phyloP scores from a whole-genome alignment of 2,888 invertebrate species.

The Pristionchus exspectatus region DNA sequence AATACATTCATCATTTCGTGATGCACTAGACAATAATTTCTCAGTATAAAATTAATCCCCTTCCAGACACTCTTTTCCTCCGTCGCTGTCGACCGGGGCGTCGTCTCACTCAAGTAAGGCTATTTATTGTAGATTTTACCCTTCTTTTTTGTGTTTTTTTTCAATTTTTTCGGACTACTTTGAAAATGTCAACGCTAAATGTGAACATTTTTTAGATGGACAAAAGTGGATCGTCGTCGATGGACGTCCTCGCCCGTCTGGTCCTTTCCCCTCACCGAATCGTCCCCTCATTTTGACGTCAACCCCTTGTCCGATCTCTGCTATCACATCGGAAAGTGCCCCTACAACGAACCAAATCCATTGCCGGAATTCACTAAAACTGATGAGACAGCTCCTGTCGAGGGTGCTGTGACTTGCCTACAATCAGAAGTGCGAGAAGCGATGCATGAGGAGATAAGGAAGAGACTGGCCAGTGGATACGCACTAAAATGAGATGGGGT shows the following conservation, averaged over 20 bases:
- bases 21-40: too few species aligned
- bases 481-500: background rate
- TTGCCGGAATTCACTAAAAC: background rate
- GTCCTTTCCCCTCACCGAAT: slow-evolving; percentile 44
- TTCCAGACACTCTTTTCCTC: slow-evolving; percentile 26
- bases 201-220: background rate
- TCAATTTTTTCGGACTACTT: too few species aligned
- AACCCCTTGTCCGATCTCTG: background rate
- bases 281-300: background rate
- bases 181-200: too few species aligned
- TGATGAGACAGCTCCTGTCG: background rate
- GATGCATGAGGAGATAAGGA: background rate
- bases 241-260: background rate
- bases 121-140: too few species aligned
- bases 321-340: background rate
- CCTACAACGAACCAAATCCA: background rate
- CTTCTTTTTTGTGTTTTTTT: too few species aligned
- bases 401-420: background rate
- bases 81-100: background rate
- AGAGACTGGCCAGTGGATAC: background rate
- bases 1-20: too few species aligned
- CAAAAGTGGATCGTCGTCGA: background rate
- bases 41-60: too few species aligned
- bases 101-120: background rate
- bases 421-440: background rate